phyloP scores from a whole-genome alignment of 2,113 vertebrate genomes.

The Sceloporus tristichus region DNA sequence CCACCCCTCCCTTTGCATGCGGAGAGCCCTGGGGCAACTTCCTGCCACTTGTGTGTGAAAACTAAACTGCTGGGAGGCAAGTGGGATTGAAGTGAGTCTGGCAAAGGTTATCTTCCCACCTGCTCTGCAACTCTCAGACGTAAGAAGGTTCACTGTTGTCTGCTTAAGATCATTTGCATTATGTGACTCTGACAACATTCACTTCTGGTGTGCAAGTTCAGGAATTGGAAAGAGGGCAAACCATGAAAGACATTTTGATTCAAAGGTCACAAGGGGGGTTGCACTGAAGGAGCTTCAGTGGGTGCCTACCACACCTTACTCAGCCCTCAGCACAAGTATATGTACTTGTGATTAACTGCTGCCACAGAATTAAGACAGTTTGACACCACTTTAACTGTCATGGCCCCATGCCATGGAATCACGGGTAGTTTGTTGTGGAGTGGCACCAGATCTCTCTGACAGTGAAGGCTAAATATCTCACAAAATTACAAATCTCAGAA shows the following conservation, averaged over 20 bases:
- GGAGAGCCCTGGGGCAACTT: constrained; percentile 54
- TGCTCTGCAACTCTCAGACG: not conserved
- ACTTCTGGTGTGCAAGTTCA: not conserved
- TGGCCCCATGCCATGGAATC: too few relatives aligned
- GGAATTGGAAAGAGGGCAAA: not conserved
- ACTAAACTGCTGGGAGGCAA: not conserved
- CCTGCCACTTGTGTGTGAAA: constrained; percentile 64
- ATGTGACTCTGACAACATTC: not conserved
- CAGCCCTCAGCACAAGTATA: too few relatives aligned
- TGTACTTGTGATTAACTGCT: not conserved
- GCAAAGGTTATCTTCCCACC: constrained; percentile 59
- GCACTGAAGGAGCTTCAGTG: not conserved
- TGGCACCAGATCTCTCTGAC: too few relatives aligned
- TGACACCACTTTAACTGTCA: too few relatives aligned
- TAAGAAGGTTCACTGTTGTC: constrained; percentile 4
- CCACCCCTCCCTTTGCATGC: constrained; percentile 39
- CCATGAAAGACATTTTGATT: not conserved
- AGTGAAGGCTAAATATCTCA: too few relatives aligned
- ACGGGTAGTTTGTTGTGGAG: too few relatives aligned
- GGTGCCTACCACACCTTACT: not conserved
- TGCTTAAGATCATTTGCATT: not conserved
- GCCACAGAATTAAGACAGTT: too few relatives aligned
- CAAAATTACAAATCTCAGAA: too few relatives aligned
- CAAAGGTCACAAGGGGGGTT: not conserved
- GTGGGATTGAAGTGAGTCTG: constrained; percentile 20